Evolutionary conservation across 2,888 invertebrate species (phyloP), one percentile per base, ranked within the genome.

Genomic region (Frankliniella fusca): DNA sequence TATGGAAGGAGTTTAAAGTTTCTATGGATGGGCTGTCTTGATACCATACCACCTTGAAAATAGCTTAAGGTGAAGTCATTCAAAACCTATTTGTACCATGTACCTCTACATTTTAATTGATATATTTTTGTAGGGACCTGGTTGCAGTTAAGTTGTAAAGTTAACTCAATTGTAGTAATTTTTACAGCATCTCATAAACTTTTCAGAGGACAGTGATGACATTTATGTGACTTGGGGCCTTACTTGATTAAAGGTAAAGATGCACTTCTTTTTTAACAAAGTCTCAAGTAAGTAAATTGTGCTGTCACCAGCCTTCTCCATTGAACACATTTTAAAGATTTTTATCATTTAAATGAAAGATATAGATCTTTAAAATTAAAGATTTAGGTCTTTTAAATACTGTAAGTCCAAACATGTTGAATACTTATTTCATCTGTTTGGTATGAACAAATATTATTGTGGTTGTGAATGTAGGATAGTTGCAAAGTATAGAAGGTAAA

Each of bases 81-180:
- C 27, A 76, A 76, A 76, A 76, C 27, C 70, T 76, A 27, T 76
- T 76, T 76, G 70, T 76, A 76, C 70, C 27, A 11, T 76, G 70
- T 76, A 27, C 27, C 70, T 76, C 70, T 76, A 27, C 23, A 76
- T 76, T 27, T 8, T 27, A 76, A 23, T 76, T 23, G 27, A 76
- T 76, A 23, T 76, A 76, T 76, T 76, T 76, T 76, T 76, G 70
- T 76, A 76, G 70, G 27, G 70, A 23, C 27, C 23, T 76, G 70
- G 27, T 76, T 76, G 70, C 70, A 76, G 12, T 76, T 76, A 27
- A 27, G 23, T 76, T 76, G 9, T 12, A 23, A 76, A 27, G 27
- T 15, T 11, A 15, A 54, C 12, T 15, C 54, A 54, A 20, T 76
- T 27, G 10, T 27, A 8, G 12, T 3, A 76, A 23, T 76, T 76